Evolutionary conservation across 1,140 invertebrate genomes (phyloP), one percentile per base, ranked within the genome.

Genomic region (Anoplophora glabripennis): DNA sequence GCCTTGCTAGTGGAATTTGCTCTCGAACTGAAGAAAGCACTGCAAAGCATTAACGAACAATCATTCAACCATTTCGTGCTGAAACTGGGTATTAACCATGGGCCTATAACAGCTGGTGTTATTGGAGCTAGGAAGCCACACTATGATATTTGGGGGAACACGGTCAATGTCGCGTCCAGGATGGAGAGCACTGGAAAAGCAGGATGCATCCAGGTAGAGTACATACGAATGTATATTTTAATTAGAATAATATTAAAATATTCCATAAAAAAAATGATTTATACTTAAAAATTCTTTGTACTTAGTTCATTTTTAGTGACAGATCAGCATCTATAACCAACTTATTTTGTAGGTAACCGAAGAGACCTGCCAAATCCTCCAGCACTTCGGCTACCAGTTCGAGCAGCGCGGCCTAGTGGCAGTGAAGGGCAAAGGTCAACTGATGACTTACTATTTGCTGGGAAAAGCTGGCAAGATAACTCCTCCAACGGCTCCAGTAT

Each of bases 151-250:
- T 96, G 93, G 91, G 92, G 94, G 0, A 96, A 97, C 72, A 94
- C 94, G 0, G 94, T 97, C 0, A 98, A 98, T 74, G 93, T 97
- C 0, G 94, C 94, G 3, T 95, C 92, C 0, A 81, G 94, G 53
- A 97, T 98, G 94, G 95, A 98, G 73, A 95, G 92, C 72, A 97
- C 94, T 1, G 95, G 96, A 18, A 94, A 94, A 82, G 90, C 93
- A 57, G 93, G 93, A 7, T 91, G 88, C 61, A 94, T 98, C 67
- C 95, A 98, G 84, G 93, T 94, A 78, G 71, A 18, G 44, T 3
- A 46, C 4, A 51, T 28, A 5, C 5, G 2, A 3, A 3, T 28
- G 5, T 28, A 28, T 28, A 28, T 28, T 59, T 45, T 14, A 1
- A n/a, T 12, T n/a, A n/a, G n/a, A n/a, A n/a, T n/a, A n/a, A n/a